A percentile compares a stretch with the other conserved stretches of the same genome.
Evolutionary conservation across 2,888 invertebrate species (phyloP).

Genomic region (Taphrorychus bicolor): DNA sequence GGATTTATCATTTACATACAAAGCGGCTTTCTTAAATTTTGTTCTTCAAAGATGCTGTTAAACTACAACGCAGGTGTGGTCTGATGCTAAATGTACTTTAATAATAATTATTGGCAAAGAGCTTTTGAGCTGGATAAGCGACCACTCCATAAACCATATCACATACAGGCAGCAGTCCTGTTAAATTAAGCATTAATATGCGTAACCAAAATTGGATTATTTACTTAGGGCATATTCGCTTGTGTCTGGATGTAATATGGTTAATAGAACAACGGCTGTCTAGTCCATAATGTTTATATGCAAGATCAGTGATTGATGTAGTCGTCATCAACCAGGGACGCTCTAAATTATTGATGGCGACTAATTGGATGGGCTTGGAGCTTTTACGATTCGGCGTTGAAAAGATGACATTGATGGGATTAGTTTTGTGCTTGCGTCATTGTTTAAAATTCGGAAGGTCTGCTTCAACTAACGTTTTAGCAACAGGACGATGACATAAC

Average conservation of each 20-base stretch:
- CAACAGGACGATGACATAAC: too few relatives aligned
- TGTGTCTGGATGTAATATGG: conserved; percentile 24
- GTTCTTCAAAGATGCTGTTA: too few relatives aligned
- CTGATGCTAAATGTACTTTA: too few relatives aligned
- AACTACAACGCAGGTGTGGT: too few relatives aligned
- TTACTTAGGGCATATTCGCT: conserved; percentile 34
- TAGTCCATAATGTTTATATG: conserved; percentile 27
- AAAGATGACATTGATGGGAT: not conserved
- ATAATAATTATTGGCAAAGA: too few relatives aligned
- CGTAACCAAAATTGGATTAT: conserved; percentile 37
- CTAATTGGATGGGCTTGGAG: conserved; percentile 1
- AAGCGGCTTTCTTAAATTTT: too few relatives aligned
- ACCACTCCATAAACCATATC: conserved; percentile 31
- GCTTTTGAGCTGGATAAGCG: not conserved
- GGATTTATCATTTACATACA: too few relatives aligned
- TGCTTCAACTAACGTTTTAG: too few relatives aligned
- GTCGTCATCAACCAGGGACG: conserved; percentile 13
- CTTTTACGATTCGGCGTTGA: not conserved
- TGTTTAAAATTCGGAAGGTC: too few relatives aligned
- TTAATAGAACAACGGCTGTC: conserved; percentile 27
- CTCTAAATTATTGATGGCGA: conserved; percentile 17
- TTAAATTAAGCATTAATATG: conserved; percentile 34
- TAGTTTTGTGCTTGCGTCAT: too few relatives aligned
- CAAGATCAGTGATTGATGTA: conserved; percentile 25
- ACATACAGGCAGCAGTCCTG: conserved; percentile 25